These are phyloP conservation scores for Columba janthina DNA, from an alignment of 2,113 vertebrate genomes.

Conservation along the genomic window DNA sequence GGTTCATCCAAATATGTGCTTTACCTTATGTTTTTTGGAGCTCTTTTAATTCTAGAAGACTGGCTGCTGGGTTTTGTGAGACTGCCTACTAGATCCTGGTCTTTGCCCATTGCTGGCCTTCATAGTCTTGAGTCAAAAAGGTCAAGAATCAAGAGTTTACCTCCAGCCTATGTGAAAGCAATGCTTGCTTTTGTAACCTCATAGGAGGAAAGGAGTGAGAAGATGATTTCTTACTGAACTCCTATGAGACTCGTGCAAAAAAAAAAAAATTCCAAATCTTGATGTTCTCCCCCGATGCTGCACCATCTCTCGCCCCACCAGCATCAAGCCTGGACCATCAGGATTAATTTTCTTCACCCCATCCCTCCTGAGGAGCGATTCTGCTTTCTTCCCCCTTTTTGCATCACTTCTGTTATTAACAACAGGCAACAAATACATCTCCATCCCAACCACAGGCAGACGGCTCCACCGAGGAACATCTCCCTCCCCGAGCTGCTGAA, in stretches of 20 bases:
- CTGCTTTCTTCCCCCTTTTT: neutral
- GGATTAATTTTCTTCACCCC: neutral
- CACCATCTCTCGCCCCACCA: neutral
- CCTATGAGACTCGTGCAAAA: neutral
- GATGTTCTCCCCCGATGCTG: fast-evolving
- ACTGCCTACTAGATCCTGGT: fast-evolving
- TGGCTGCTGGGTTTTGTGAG: neutral
- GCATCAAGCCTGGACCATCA: neutral
- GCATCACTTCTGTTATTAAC: neutral
- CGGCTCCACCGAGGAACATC: neutral
- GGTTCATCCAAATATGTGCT: fast-evolving
- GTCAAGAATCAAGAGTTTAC: neutral
- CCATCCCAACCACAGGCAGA: neutral
- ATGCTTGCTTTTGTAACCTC: neutral
- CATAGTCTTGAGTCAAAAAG: neutral
- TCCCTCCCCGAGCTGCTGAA: neutral
- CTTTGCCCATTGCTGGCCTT: neutral
- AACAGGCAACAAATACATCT: neutral
- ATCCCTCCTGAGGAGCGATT: neutral
- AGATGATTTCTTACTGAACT: neutral
- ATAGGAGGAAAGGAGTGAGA: neutral
- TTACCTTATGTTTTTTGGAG: neutral
- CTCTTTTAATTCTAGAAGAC: neutral
- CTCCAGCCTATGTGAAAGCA: neutral
- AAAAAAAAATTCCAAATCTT: neutral